Percentiles rank a stretch among this genome's conserved stretches.
Evolutionary conservation across 2,797 vertebrate species (phyloP).

Genomic region (Acanthopagrus latus): DNA sequence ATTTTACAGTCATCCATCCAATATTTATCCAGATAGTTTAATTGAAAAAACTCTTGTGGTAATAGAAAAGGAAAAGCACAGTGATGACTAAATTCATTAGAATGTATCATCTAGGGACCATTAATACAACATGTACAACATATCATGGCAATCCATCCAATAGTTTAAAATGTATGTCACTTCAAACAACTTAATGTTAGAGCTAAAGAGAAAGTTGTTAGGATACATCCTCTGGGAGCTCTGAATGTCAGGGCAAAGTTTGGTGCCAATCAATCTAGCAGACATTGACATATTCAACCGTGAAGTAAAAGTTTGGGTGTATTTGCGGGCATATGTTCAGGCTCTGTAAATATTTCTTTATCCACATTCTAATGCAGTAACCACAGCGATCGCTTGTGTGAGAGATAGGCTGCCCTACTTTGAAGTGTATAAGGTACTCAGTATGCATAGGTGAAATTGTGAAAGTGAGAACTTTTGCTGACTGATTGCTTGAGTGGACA

Average conservation of each 20-base stretch:
- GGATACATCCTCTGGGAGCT: background rate
- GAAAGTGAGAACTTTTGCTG: background rate
- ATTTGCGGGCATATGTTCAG: slow-evolving; percentile 54
- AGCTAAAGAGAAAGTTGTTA: background rate
- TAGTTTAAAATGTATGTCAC: background rate
- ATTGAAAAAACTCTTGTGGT: background rate
- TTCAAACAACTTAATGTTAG: background rate
- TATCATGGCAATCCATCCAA: background rate
- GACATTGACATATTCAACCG: background rate
- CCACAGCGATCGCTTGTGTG: slow-evolving; percentile 55
- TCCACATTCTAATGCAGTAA: slow-evolving; percentile 67
- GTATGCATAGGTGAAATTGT: slow-evolving; percentile 72
- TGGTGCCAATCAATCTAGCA: background rate
- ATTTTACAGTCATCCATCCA: background rate
- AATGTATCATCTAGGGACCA: background rate
- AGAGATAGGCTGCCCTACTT: slow-evolving; percentile 72
- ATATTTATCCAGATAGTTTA: background rate
- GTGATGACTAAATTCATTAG: background rate
- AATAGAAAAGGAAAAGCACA: no score
- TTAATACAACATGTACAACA: background rate
- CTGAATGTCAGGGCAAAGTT: background rate
- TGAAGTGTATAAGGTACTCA: slow-evolving; percentile 72
- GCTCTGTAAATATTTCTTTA: slow-evolving; percentile 73
- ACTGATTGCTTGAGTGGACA: background rate
- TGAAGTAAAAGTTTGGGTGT: no score